phyloP scores from a whole-genome alignment of 2,113 vertebrate genomes.

The Eonycteris spelaea region DNA sequence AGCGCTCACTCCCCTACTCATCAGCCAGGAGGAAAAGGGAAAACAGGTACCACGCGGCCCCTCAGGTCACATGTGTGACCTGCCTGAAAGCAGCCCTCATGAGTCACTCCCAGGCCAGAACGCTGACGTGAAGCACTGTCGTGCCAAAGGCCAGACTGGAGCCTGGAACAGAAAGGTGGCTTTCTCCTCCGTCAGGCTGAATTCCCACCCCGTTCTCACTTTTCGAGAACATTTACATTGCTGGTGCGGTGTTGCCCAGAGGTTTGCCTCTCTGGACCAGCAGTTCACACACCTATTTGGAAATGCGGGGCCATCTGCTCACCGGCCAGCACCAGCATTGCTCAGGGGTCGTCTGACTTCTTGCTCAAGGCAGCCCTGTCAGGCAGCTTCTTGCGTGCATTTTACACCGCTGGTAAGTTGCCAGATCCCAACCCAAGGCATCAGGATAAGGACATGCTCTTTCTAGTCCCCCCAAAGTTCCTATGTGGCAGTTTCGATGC shows the following conservation, averaged over 20 bases:
- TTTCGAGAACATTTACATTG: not conserved
- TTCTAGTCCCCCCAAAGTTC: not conserved
- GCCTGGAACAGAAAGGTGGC: not conserved
- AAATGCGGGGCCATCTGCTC: not conserved
- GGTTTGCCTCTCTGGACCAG: not conserved
- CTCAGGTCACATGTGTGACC: accelerated
- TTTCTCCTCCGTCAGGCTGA: not conserved
- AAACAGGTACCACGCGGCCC: not conserved
- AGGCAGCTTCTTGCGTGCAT: not conserved
- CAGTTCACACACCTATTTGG: not conserved
- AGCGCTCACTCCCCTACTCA: too few species aligned
- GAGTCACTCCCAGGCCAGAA: not conserved
- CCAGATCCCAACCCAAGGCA: not conserved
- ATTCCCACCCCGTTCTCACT: not conserved
- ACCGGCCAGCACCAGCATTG: not conserved
- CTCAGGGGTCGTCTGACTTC: not conserved
- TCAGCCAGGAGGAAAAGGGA: not conserved
- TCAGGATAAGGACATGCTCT: not conserved
- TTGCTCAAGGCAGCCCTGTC: not conserved
- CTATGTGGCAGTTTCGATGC: not conserved
- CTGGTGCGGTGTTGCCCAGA: not conserved
- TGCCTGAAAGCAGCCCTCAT: not conserved
- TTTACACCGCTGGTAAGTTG: not conserved
- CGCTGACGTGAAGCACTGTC: accelerated
- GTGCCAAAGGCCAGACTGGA: not conserved